phyloP scores from a whole-genome alignment of 2,113 vertebrate species.

The Cavia porcellus region DNA sequence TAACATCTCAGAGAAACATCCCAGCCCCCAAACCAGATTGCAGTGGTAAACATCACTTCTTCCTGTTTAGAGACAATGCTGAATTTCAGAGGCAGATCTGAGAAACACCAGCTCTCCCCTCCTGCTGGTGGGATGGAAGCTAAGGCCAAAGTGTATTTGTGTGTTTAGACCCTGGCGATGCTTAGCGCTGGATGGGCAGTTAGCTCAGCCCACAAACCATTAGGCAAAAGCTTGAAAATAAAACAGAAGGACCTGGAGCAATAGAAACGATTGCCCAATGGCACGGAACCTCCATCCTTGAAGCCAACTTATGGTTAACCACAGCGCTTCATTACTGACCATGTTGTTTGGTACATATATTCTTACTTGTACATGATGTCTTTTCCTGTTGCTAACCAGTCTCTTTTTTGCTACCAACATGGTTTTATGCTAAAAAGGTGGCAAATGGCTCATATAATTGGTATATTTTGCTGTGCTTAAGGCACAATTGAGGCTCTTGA shows the following conservation, averaged over 20 bases:
- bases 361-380: constrained; percentile 36
- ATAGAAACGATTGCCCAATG: neutral
- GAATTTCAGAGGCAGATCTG: constrained; percentile 64
- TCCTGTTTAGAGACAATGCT: constrained; percentile 45
- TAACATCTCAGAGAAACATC: constrained; percentile 68
- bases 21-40: constrained; percentile 56
- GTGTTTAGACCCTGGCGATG: neutral
- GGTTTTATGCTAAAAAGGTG: constrained; percentile 39
- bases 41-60: constrained; percentile 67
- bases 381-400: constrained; percentile 53
- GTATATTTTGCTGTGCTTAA: constrained; percentile 54
- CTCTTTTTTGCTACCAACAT: neutral
- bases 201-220: constrained; percentile 57
- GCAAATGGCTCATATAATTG: neutral
- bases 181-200: neutral
- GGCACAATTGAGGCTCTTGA: constrained; percentile 55
- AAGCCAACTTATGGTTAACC: constrained; percentile 59
- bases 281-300: constrained; percentile 18
- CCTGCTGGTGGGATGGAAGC: neutral
- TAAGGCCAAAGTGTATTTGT: constrained; percentile 50
- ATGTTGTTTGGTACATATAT: constrained; percentile 44
- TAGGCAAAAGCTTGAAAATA: constrained; percentile 58
- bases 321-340: neutral
- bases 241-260: constrained; percentile 62
- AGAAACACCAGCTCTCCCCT: constrained; percentile 74